Conservation (phyloP, 2,888 invertebrate species). For the Portevinia maculata region DNA sequence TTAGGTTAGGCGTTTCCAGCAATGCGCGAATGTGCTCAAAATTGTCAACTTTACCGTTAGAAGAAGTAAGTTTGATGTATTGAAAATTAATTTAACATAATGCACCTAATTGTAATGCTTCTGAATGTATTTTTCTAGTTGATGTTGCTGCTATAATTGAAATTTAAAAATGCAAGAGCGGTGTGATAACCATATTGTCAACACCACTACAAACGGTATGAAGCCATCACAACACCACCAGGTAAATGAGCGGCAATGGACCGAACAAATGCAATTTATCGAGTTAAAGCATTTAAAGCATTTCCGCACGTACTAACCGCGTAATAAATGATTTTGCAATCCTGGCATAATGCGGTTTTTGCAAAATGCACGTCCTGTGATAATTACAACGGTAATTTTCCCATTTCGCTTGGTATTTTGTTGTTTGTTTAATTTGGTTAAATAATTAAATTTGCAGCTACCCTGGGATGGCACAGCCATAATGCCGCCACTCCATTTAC, state of each 20-base stretch:
- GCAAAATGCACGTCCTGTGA: conserved; percentile 63
- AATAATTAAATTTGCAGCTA: conserved; percentile 62
- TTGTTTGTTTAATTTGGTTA: conserved; percentile 32
- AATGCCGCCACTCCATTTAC: conserved; percentile 5
- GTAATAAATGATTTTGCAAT: conserved; percentile 69
- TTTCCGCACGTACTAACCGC: conserved; percentile 63
- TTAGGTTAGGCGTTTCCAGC: no score
- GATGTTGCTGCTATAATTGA: conserved; percentile 44
- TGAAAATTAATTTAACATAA: background rate
- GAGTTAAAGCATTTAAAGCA: conserved; percentile 61
- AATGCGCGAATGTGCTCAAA: no score
- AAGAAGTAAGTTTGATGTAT: no score
- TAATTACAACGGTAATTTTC: conserved; percentile 71
- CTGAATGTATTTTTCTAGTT: background rate
- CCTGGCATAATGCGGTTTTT: conserved; percentile 51
- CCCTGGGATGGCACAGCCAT: conserved; percentile 2
- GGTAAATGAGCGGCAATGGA: conserved; percentile 35
- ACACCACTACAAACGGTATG: conserved; percentile 4
- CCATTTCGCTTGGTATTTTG: conserved; percentile 55
- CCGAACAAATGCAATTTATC: conserved; percentile 43
- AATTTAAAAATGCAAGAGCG: conserved; percentile 46
- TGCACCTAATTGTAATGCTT: background rate
- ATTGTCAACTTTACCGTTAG: no score
- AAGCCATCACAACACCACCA: conserved; percentile 9
- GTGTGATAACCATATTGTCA: conserved; percentile 37